A percentile compares a stretch with the other conserved stretches of the same genome.
phyloP scores from a whole-genome alignment of 2,113 vertebrate species.

The Bubo scandiacus region DNA sequence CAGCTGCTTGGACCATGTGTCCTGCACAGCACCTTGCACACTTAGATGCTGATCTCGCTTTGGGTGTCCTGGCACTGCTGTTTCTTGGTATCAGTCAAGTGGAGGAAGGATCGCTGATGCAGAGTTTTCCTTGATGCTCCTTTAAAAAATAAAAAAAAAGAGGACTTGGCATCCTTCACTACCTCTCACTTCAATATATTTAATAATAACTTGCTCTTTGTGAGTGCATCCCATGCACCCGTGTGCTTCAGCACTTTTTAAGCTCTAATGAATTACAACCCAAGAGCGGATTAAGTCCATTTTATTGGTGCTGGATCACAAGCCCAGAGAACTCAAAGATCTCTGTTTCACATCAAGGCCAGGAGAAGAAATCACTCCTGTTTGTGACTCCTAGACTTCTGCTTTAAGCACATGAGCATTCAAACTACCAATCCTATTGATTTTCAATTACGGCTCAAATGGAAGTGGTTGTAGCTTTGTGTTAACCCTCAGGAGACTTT shows the following conservation, averaged over 20 bases:
- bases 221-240: not conserved
- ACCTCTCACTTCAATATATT: not conserved
- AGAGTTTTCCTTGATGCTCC: not conserved
- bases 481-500: not conserved
- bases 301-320: not conserved
- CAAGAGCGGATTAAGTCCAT: not conserved
- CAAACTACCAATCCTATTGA: slow-evolving; percentile 39
- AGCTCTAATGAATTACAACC: not conserved
- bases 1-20: rapidly evolving
- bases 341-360: not conserved
- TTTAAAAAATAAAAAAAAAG: not conserved
- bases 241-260: slow-evolving; percentile 23
- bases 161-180: not conserved
- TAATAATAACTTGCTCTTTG: not conserved
- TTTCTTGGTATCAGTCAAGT: not conserved
- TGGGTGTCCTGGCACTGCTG: not conserved
- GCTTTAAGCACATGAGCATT: not conserved
- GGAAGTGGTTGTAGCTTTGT: slow-evolving; percentile 34
- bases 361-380: not conserved
- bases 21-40: not conserved
- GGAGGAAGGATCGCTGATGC: not conserved
- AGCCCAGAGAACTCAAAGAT: not conserved
- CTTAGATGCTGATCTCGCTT: not conserved
- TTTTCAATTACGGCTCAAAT: slow-evolving; percentile 62
- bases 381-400: not conserved